These are phyloP conservation scores for Xiphorhynchus elegans DNA, from an alignment of 2,113 vertebrate species.

Conservation along the genomic window DNA sequence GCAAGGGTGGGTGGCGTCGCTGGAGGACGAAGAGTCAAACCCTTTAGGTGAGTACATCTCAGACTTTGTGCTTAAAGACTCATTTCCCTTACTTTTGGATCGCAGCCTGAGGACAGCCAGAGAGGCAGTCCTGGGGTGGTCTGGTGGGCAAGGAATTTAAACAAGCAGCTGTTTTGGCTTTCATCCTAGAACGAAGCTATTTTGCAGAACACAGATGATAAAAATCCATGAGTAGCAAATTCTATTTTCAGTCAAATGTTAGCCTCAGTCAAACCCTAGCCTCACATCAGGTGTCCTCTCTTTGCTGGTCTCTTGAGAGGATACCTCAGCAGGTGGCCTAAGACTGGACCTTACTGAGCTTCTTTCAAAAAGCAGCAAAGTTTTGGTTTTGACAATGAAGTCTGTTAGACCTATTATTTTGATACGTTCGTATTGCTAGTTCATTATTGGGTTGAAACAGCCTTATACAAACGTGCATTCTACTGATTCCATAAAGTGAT, in stretches of 20 bases:
- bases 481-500: neutral
- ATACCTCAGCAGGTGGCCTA: accelerated
- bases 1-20: neutral
- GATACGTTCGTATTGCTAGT: neutral
- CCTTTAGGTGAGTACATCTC: neutral
- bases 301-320: neutral
- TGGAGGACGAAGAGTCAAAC: neutral
- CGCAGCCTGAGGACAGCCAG: neutral
- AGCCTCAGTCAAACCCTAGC: neutral
- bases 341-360: neutral
- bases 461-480: neutral
- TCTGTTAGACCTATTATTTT: neutral
- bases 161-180: slow-evolving; percentile 7
- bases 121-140: neutral
- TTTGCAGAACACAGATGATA: neutral
- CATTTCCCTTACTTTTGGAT: neutral
- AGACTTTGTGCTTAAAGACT: neutral
- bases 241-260: neutral
- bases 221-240: neutral
- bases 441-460: neutral
- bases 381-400: neutral
- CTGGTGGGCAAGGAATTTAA: neutral
- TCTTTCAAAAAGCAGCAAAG: neutral
- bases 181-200: neutral
- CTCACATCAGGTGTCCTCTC: neutral